These are phyloP conservation scores for Sphaerodactylus townsendi DNA, from an alignment of 2,113 vertebrate genomes.

Conservation along the genomic window DNA sequence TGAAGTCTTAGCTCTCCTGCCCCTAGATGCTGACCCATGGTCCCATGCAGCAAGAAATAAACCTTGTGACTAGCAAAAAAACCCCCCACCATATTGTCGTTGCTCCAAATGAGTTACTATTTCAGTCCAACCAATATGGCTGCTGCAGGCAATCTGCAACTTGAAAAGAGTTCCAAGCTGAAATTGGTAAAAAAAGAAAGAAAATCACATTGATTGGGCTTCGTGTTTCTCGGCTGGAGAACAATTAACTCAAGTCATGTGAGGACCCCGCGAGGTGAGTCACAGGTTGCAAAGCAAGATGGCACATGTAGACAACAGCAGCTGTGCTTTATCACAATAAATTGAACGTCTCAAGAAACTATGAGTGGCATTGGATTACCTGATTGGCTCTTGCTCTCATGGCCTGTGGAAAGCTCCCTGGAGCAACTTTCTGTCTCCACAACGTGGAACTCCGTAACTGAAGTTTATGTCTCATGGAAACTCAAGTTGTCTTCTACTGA, in stretches of 20 bases:
- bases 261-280: constrained; percentile 15
- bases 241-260: constrained; percentile 6
- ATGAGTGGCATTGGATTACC: background rate
- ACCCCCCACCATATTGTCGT: too few relatives aligned
- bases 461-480: background rate
- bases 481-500: too few relatives aligned
- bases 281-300: background rate
- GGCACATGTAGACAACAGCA: background rate
- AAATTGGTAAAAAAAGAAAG: background rate
- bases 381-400: background rate
- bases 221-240: background rate
- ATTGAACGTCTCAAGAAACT: background rate
- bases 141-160: background rate
- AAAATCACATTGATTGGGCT: background rate
- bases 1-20: background rate
- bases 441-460: background rate
- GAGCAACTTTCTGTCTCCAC: background rate
- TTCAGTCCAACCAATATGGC: background rate
- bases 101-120: background rate
- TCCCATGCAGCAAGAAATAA: background rate
- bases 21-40: background rate
- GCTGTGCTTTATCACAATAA: background rate
- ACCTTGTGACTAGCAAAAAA: background rate
- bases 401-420: fast-evolving
- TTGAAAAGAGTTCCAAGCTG: background rate